Base-by-base conservation (phyloP, 2,888 invertebrate genomes). In the Platerodrilus igneus region DNA sequence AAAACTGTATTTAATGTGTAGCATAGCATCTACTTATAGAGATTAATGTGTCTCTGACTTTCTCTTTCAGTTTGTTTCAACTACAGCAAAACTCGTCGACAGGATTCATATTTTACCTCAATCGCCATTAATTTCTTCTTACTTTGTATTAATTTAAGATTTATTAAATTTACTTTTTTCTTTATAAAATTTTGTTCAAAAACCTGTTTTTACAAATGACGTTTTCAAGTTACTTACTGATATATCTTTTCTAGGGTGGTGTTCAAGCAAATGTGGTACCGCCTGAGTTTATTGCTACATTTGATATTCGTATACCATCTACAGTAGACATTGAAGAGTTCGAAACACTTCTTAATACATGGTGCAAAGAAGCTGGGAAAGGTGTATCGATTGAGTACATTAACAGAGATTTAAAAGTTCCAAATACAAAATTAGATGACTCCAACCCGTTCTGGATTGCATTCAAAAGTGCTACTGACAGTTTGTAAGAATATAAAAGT, bases 221-320 rank as follows among this genome's bases (percentile, higher is more conserved):
- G n/a, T n/a, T n/a, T n/a, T n/a, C n/a, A n/a, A n/a, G n/a, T n/a
- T n/a, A n/a, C n/a, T n/a, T n/a, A n/a, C n/a, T n/a, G n/a, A n/a
- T n/a, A n/a, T n/a, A n/a, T n/a, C n/a, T 13, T 14, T 27, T 34
- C 71, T 69, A 55, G 49, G 55, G 54, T 1, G 94, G 94, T 5
- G 78, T 90, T 0, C 92, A 93, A 70, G 76, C 79, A 2, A 95
- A 94, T 67, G 90, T 94, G 0, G 78, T 95, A 7, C 39, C 39
- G 7, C 14, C 22, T 4, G 39, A 39, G 21, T 26, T 39, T 8
- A n/a, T 27, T 6, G 10, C 28, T 6, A 18, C 92, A 92, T 84
- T 88, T 62, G 88, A 87, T 63, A 70, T 83, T 34, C 77, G 92
- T 28, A 64, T 89, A 17, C 78, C 82, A 1, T 76, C 81, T 1